Base-by-base conservation (phyloP, 2,888 invertebrate species). In the Hypselothyrea guttata region DNA sequence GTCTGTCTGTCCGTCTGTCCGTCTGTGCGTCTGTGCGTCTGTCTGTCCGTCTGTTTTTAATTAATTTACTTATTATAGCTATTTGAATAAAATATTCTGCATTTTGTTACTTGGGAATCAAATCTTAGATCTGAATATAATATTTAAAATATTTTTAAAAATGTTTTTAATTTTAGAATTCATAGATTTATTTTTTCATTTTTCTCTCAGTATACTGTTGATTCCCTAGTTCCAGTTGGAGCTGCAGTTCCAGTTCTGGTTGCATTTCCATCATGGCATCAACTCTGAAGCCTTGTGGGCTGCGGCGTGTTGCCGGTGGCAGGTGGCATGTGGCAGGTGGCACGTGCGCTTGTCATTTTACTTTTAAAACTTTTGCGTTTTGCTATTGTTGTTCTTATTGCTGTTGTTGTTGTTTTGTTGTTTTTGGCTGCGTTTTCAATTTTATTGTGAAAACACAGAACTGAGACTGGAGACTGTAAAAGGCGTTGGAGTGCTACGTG, bases 311-410 rank as follows among this genome's bases (percentile, higher is more conserved):
- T n/a, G n/a, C n/a, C n/a, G 8, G 22, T 15, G 4, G 35, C 40
- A 22, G 22, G 22, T 27, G 13, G 11, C 8, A 11, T 1, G 11
- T 58, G 60, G 72, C 70, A 73, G 70, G 60, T 84, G 53, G 75
- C 78, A 78, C 78, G 78, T 78, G 78, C 78, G 65, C 75, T 68
- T 78, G 85, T 78, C 78, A 84, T 84, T 84, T 84, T 84, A 84
- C 78, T 84, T 84, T 82, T 57, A 74, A 78, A 78, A 78, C 75
- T 78, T 78, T 82, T 78, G 82, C 82, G 74, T 62, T 77, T 65
- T 69, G 73, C 76, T 60, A 45, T 47, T 56, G 33, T 31, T 46
- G 27, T 51, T 38, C 35, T 16, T 58, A 37, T 42, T 62, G 31
- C 11, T 52, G 37, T 13, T 58, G 41, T 11, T 65, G 44, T 41